These are phyloP conservation scores for Heliconius ethilla DNA, from an alignment of 2,888 invertebrate species.

Conservation along the genomic window DNA sequence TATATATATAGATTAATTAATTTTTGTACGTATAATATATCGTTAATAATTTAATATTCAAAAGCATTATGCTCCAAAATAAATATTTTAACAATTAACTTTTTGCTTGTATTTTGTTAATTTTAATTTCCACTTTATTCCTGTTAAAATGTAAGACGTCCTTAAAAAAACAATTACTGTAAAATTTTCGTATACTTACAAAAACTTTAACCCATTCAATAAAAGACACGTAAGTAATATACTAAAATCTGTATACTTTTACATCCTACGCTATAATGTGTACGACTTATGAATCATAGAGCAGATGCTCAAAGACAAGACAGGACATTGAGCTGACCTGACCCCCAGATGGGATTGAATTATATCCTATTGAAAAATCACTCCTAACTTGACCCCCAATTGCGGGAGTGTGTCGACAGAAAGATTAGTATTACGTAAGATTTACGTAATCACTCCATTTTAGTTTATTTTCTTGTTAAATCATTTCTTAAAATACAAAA, in stretches of 20 bases:
- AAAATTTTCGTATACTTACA: background rate
- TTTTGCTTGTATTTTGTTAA: too few relatives aligned
- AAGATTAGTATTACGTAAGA: conserved; percentile 1
- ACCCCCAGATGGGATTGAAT: conserved; percentile 60
- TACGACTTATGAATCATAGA: conserved; percentile 24
- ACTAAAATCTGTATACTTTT: conserved; percentile 1
- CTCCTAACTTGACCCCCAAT: background rate
- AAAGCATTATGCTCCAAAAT: too few relatives aligned
- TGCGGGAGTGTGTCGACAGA: background rate
- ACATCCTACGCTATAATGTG: background rate
- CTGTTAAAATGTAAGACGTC: too few relatives aligned
- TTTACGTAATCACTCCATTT: background rate
- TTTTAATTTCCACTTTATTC: too few relatives aligned
- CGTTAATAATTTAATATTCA: too few relatives aligned
- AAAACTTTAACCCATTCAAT: background rate
- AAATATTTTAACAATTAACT: too few relatives aligned
- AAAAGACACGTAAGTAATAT: background rate
- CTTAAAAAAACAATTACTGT: background rate
- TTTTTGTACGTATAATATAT: too few relatives aligned
- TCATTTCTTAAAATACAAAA: too few relatives aligned
- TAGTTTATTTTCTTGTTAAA: too few relatives aligned
- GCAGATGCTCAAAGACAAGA: conserved; percentile 56
- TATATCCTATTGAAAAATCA: conserved; percentile 55
- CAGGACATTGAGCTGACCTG: conserved; percentile 57
- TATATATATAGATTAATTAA: background rate